Percentiles rank a stretch among this genome's conserved stretches.
These are phyloP conservation scores for Cyprinella venusta DNA, from an alignment of 2,797 vertebrate species.

Conservation along the genomic window DNA sequence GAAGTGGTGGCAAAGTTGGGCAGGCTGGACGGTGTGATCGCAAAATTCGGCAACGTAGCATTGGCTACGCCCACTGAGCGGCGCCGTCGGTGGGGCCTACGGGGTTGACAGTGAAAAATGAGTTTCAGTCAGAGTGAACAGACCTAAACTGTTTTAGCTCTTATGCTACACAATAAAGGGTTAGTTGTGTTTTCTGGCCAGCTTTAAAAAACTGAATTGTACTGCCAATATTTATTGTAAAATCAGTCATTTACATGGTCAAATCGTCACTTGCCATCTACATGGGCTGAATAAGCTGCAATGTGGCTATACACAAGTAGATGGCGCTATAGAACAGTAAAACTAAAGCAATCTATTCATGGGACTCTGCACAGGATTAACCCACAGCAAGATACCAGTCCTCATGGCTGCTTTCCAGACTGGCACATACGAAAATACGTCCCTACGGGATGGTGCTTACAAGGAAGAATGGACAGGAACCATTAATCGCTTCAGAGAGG, in stretches of 20 bases:
- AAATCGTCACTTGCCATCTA: not conserved
- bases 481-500: not conserved
- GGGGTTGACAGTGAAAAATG: constrained; percentile 18
- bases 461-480: not conserved
- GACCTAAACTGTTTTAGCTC: not conserved
- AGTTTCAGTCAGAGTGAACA: not conserved
- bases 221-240: not conserved
- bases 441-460: not conserved
- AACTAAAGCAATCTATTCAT: not conserved
- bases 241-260: not conserved
- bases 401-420: not conserved
- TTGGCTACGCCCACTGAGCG: constrained; percentile 85
- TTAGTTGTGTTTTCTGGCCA: not conserved
- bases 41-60: constrained; percentile 69
- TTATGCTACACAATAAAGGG: not conserved
- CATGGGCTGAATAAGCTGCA: not conserved
- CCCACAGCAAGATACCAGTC: not conserved
- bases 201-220: not conserved
- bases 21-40: constrained; percentile 67
- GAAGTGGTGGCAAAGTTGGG: constrained; percentile 64
- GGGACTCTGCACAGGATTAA: not conserved
- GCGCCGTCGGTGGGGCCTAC: constrained; percentile 85
- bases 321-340: not conserved
- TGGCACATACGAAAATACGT: not conserved
- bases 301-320: not conserved